A percentile compares a stretch with the other conserved stretches of the same genome.
Evolutionary conservation across 2,797 vertebrate species (phyloP).

Genomic region (Phrynocephalus guinanensis): DNA sequence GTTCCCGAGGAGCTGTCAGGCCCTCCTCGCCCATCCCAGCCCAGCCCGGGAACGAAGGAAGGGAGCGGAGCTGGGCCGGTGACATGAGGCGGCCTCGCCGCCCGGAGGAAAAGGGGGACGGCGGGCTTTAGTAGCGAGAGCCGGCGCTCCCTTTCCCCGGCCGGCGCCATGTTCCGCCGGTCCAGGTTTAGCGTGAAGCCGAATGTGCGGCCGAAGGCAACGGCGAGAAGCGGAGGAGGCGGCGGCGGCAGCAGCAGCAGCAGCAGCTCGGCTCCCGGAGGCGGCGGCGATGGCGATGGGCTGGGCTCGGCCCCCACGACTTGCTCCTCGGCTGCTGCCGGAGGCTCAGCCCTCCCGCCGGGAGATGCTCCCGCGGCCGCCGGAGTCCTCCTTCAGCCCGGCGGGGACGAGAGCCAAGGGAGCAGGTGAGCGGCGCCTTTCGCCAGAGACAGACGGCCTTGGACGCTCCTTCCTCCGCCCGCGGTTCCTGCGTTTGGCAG

Average conservation of each 20-base stretch:
- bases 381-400: slow-evolving; percentile 32
- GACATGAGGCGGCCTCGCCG: slow-evolving; percentile 42
- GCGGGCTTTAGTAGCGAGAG: slow-evolving; percentile 22
- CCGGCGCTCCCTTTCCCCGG: neutral
- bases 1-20: slow-evolving; percentile 17
- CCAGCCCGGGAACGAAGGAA: neutral
- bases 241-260: neutral
- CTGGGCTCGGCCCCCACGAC: neutral
- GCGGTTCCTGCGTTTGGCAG: neutral
- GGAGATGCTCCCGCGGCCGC: slow-evolving; percentile 7
- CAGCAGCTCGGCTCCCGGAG: neutral
- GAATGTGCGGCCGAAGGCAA: slow-evolving; percentile 80
- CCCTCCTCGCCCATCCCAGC: neutral
- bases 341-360: neutral
- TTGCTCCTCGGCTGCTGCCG: neutral
- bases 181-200: slow-evolving; percentile 89
- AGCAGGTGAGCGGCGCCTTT: neutral
- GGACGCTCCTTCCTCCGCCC: no score
- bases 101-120: slow-evolving; percentile 27
- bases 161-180: slow-evolving; percentile 86
- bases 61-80: neutral
- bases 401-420: neutral
- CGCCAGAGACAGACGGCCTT: no score
- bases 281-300: neutral
- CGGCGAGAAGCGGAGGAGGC: slow-evolving; percentile 62